Percentiles rank a stretch among this genome's conserved stretches.
Evolutionary conservation across 2,888 invertebrate species (phyloP).

Genomic region (Alviniconcha strummeri): DNA sequence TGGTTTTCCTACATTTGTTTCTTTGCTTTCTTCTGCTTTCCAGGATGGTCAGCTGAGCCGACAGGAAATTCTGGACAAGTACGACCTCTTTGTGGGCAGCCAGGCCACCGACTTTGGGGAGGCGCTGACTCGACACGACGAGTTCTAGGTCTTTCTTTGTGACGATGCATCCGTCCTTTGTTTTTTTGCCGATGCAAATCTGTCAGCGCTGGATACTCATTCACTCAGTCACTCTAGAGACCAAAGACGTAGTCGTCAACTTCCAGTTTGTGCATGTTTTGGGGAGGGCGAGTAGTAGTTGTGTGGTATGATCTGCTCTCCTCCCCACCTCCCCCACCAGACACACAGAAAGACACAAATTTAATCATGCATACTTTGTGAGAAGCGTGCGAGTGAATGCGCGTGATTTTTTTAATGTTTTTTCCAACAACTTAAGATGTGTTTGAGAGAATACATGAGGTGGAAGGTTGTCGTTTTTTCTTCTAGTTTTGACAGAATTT

Average conservation of each 20-base stretch:
- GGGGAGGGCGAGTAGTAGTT: too few species aligned
- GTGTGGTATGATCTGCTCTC: too few species aligned
- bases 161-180: constrained; percentile 6
- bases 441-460: too few species aligned
- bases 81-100: constrained; percentile 98
- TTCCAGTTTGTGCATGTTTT: background rate
- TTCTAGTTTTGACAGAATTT: too few species aligned
- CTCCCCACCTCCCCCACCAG: too few species aligned
- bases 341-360: too few species aligned
- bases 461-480: too few species aligned
- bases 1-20: too few species aligned
- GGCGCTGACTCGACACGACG: constrained; percentile 94
- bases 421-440: too few species aligned
- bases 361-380: too few species aligned
- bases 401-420: too few species aligned
- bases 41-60: constrained; percentile 90
- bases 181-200: background rate
- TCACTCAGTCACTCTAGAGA: constrained; percentile 7
- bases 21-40: constrained; percentile 36
- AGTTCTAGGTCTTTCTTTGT: constrained; percentile 81
- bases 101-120: constrained; percentile 99
- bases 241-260: constrained; percentile 16
- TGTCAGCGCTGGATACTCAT: background rate
- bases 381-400: too few species aligned
- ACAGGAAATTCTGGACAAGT: constrained; percentile 93